Base-by-base conservation (phyloP, 2,888 invertebrate genomes). In the Oasisia sp. region DNA sequence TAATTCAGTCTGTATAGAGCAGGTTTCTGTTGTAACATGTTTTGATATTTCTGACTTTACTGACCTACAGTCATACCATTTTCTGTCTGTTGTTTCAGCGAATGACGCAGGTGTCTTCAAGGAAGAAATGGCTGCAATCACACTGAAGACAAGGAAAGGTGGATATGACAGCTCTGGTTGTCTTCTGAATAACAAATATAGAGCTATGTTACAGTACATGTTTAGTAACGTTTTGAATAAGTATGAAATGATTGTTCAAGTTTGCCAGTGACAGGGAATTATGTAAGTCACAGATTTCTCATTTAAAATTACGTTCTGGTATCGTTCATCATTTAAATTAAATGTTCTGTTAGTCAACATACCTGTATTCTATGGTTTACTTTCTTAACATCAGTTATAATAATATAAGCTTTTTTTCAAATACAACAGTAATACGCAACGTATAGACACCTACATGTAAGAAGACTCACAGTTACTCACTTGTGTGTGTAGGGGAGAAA, bases 71-170 rank as follows among this genome's bases (percentile, higher is more conserved):
- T 50, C 50, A 50, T 50, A 50, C 50, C 5, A 9, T 50, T 7
- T 50, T 50, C 50, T 50, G 14, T 0, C 9, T 74, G n/a, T 74
- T 74, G 74, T 74, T 74, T 74, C 95, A 98, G 99, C 98, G 11
- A 97, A 98, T 95, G 98, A 99, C 94, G 97, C 97, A 32, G 99
- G 99, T 9, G 97, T 97, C 91, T 99, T 99, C 97, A 98, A 98
- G 95, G 97, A 98, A 89, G 99, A 99, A 97, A 97, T 99, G 90
- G 97, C 97, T 7, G 98, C 99, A 0, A 97, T 99, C 9, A 97
- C 97, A 50, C 95, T 99, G 0, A 98, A 98, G 95, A 97, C 98
- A 7, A 96, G 95, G 93, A 99, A 98, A 97, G 98, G 98, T 96
- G 95, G 27, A 27, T 74, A 74, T 74, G 74, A 74, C 74, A 74